phyloP scores from a whole-genome alignment of 1,140 invertebrate genomes.

The Melanaphis sacchari region DNA sequence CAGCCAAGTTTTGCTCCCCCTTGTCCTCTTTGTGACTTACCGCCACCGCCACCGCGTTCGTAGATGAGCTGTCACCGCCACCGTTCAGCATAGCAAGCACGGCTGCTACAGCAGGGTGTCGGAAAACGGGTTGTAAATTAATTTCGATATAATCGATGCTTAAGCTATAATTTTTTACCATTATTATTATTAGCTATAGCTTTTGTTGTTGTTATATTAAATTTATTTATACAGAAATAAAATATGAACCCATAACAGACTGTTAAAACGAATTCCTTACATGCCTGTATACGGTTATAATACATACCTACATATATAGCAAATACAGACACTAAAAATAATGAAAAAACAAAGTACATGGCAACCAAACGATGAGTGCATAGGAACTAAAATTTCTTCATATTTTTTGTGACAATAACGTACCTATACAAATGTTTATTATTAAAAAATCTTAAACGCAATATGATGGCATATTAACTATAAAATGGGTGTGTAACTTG shows the following conservation, averaged over 20 bases:
- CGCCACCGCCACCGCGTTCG: not conserved
- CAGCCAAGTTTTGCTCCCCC: constrained; percentile 10
- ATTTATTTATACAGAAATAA: not conserved
- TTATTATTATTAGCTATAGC: not conserved
- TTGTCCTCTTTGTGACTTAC: not conserved
- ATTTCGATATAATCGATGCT: not conserved
- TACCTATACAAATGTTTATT: not conserved
- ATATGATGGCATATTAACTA: not conserved
- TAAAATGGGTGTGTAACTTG: not conserved
- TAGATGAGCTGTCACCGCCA: not conserved
- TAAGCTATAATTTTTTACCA: not conserved
- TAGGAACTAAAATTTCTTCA: constrained; percentile 1
- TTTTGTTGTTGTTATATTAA: not conserved
- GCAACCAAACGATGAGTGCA: not conserved
- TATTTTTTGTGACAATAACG: not conserved
- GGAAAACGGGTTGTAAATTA: not conserved
- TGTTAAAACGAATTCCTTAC: not conserved
- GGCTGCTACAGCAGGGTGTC: not conserved
- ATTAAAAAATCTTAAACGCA: not conserved
- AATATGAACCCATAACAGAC: not conserved
- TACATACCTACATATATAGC: not conserved
- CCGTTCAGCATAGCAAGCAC: not conserved
- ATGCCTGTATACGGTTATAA: not conserved
- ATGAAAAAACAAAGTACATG: not conserved
- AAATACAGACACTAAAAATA: not conserved